phyloP scores from a whole-genome alignment of 2,888 invertebrate species.

The Ceratothoa steindachneri region DNA sequence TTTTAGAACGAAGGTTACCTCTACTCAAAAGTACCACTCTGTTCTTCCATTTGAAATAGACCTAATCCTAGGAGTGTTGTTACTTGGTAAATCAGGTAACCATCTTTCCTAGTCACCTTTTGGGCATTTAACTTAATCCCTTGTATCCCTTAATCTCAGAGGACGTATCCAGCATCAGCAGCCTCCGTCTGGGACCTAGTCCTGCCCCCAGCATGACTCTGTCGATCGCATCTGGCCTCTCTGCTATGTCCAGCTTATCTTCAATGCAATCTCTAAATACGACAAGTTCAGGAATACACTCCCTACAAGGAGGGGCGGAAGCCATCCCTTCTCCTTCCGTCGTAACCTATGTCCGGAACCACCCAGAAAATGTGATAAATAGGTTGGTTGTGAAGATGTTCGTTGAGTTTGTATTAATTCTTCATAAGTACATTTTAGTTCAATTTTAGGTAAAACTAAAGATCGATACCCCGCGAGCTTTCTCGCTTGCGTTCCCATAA shows the following conservation, averaged over 20 bases:
- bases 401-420: background rate
- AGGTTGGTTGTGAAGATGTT: slow-evolving; percentile 9
- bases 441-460: background rate
- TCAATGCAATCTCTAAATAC: slow-evolving; percentile 32
- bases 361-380: slow-evolving; percentile 27
- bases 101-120: too few relatives aligned
- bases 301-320: slow-evolving; percentile 25
- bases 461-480: too few relatives aligned
- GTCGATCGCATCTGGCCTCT: slow-evolving; percentile 21
- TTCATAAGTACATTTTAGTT: background rate
- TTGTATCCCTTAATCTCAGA: too few relatives aligned
- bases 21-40: too few relatives aligned
- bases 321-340: slow-evolving; percentile 27
- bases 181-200: slow-evolving; percentile 29
- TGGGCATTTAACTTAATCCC: too few relatives aligned
- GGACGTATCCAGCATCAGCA: slow-evolving; percentile 26
- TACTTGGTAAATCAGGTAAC: too few relatives aligned
- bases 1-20: too few relatives aligned
- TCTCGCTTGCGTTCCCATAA: too few relatives aligned
- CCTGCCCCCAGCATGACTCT: slow-evolving; percentile 39
- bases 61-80: too few relatives aligned
- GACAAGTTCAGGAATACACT: slow-evolving; percentile 9
- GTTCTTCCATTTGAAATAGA: too few relatives aligned
- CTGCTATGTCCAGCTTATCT: slow-evolving; percentile 20
- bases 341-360: slow-evolving; percentile 41